A percentile compares a stretch with the other conserved stretches of the same genome.
Evolutionary conservation across 2,113 vertebrate species (phyloP).

Genomic region (Pseudorasbora parva): DNA sequence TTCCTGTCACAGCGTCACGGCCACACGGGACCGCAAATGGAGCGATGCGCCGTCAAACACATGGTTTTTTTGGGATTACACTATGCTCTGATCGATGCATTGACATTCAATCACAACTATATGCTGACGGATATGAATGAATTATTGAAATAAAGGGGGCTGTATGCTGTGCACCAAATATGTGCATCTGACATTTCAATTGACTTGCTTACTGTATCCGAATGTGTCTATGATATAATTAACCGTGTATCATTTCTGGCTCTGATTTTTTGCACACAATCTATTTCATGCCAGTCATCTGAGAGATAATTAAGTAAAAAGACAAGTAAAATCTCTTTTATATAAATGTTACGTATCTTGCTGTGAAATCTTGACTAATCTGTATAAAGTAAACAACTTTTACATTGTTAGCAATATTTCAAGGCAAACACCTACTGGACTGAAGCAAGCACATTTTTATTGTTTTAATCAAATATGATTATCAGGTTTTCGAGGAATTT

Average conservation of each 20-base stretch:
- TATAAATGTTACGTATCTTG: too few species aligned
- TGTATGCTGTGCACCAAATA: background rate
- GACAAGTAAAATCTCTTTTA: too few species aligned
- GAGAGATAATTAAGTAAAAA: too few species aligned
- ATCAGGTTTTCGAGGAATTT: background rate
- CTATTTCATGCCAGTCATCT: background rate
- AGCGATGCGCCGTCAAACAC: slow-evolving; percentile 16
- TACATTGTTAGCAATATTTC: background rate
- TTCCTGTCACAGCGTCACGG: slow-evolving; percentile 26
- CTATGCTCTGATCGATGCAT: slow-evolving; percentile 11
- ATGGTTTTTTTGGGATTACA: background rate
- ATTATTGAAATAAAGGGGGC: background rate
- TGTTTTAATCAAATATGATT: background rate
- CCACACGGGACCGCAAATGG: slow-evolving; percentile 4
- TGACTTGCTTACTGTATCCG: too few species aligned
- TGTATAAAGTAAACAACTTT: too few species aligned
- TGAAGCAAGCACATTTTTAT: background rate
- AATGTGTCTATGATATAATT: too few species aligned
- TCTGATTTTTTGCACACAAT: background rate
- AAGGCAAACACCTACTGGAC: background rate
- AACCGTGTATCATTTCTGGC: background rate
- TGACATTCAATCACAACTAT: slow-evolving; percentile 30
- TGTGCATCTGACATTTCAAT: background rate
- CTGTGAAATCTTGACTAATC: too few species aligned
- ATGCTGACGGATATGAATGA: background rate